phyloP scores from a whole-genome alignment of 2,113 vertebrate species.

The Cyprinodon tularosa region DNA sequence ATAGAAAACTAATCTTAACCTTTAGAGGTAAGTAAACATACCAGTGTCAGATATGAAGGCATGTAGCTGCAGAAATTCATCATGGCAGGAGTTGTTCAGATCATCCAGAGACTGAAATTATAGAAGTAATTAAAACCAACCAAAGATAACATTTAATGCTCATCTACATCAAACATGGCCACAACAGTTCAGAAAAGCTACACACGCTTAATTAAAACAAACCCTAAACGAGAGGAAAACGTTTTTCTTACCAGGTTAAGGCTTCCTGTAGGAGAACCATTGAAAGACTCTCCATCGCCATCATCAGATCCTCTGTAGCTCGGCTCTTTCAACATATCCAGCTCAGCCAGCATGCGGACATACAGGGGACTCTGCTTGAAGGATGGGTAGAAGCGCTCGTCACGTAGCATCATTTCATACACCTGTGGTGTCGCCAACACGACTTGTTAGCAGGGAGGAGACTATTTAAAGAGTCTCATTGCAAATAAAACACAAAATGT shows the following conservation, averaged over 20 bases:
- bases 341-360: slow-evolving; percentile 95
- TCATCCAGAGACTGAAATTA: slow-evolving; percentile 91
- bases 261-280: slow-evolving; percentile 96
- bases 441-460: neutral
- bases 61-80: slow-evolving; percentile 89
- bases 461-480: neutral
- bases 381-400: slow-evolving; percentile 95
- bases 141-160: neutral
- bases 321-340: slow-evolving; percentile 99
- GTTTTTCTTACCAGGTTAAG: slow-evolving; percentile 90
- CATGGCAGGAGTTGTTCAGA: slow-evolving; percentile 88
- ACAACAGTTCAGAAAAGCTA: too few species aligned
- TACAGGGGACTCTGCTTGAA: slow-evolving; percentile 95
- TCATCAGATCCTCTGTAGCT: slow-evolving; percentile 97
- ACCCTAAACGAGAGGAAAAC: neutral
- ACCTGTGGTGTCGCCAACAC: slow-evolving; percentile 78
- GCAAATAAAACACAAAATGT: neutral
- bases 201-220: neutral
- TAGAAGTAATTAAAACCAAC: slow-evolving; percentile 75
- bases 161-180: neutral
- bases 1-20: neutral
- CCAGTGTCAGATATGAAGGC: slow-evolving; percentile 99
- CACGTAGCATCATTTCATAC: slow-evolving; percentile 95
- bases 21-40: slow-evolving; percentile 51
- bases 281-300: slow-evolving; percentile 96